Conservation (phyloP, 1,140 invertebrate species). For the Hermetia illucens region DNA sequence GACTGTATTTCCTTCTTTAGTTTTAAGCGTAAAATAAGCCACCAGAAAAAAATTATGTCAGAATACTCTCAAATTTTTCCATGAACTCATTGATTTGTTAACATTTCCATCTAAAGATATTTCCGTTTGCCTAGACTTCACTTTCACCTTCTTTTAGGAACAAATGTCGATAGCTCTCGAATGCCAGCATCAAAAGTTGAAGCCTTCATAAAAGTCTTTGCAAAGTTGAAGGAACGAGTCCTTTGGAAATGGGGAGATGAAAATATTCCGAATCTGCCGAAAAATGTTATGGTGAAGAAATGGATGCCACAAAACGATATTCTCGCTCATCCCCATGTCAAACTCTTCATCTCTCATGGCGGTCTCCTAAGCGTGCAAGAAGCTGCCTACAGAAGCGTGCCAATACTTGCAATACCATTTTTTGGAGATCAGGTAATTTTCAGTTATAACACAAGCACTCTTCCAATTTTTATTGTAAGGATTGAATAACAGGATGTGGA, state of each 20-base stretch:
- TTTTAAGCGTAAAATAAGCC: too few relatives aligned
- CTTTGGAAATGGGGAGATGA: slow-evolving; percentile 38
- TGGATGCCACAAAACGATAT: slow-evolving; percentile 43
- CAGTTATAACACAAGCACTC: background rate
- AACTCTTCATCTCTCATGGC: slow-evolving; percentile 38
- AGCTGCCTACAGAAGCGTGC: slow-evolving; percentile 34
- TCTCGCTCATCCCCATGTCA: slow-evolving; percentile 33
- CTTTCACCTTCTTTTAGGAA: slow-evolving; percentile 13
- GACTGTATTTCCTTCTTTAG: too few relatives aligned
- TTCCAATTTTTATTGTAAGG: too few relatives aligned
- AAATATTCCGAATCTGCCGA: slow-evolving; percentile 20
- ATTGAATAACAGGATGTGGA: too few relatives aligned
- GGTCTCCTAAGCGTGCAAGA: slow-evolving; percentile 38
- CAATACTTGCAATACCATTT: slow-evolving; percentile 36
- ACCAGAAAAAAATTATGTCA: too few relatives aligned
- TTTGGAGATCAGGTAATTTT: slow-evolving; percentile 25
- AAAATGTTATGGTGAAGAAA: slow-evolving; percentile 33
- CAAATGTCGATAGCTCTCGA: slow-evolving; percentile 18
- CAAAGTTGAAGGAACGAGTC: slow-evolving; percentile 32
- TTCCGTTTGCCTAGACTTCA: too few relatives aligned
- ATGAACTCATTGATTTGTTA: too few relatives aligned
- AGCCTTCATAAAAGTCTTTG: slow-evolving; percentile 28
- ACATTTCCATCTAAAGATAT: too few relatives aligned
- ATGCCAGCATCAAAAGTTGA: slow-evolving; percentile 21
- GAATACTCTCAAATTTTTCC: too few relatives aligned